Percentiles rank a stretch among this genome's conserved stretches.
Evolutionary conservation across 2,797 vertebrate species (phyloP).

Genomic region (Pampus argenteus): DNA sequence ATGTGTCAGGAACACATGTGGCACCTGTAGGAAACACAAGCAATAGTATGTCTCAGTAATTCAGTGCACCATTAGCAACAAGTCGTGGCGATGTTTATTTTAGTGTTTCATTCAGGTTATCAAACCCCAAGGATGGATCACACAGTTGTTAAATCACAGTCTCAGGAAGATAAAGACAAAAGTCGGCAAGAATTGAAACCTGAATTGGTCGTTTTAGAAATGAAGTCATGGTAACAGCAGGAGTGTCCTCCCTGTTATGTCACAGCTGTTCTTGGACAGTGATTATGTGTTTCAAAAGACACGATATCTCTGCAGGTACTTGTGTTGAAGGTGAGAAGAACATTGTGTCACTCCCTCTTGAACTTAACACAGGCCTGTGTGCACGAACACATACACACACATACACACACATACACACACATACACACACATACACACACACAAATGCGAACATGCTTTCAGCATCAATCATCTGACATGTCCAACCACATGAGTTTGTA

Average conservation of each 20-base stretch:
- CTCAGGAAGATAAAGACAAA: conserved; percentile 51
- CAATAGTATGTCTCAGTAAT: neutral
- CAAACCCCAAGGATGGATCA: conserved; percentile 45
- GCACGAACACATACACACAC: neutral
- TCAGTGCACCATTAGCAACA: conserved; percentile 11
- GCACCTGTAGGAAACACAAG: conserved; percentile 24
- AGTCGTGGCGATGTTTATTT: neutral
- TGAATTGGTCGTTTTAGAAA: conserved; percentile 44
- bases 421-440: conserved; percentile 11
- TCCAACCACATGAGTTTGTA: conserved; percentile 21
- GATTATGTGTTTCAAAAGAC: conserved; percentile 53
- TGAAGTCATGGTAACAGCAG: conserved; percentile 58
- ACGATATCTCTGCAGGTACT: conserved; percentile 33
- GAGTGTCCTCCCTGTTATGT: conserved; percentile 67
- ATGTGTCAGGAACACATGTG: conserved; percentile 16
- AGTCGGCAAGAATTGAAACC: conserved; percentile 58
- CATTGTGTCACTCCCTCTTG: conserved; percentile 19
- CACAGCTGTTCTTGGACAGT: conserved; percentile 63
- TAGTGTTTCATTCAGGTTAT: conserved; percentile 38
- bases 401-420: conserved; percentile 9
- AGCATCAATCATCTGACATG: conserved; percentile 57
- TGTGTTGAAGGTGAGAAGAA: conserved; percentile 48
- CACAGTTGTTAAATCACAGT: conserved; percentile 30
- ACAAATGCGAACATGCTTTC: conserved; percentile 19
- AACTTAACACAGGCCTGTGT: neutral